Percentiles rank a stretch among this genome's conserved stretches.
Evolutionary conservation across 30 jellyfish, hydroid and myxozoan species (phyloP).

Genomic region (Catostylus mosaicus): DNA sequence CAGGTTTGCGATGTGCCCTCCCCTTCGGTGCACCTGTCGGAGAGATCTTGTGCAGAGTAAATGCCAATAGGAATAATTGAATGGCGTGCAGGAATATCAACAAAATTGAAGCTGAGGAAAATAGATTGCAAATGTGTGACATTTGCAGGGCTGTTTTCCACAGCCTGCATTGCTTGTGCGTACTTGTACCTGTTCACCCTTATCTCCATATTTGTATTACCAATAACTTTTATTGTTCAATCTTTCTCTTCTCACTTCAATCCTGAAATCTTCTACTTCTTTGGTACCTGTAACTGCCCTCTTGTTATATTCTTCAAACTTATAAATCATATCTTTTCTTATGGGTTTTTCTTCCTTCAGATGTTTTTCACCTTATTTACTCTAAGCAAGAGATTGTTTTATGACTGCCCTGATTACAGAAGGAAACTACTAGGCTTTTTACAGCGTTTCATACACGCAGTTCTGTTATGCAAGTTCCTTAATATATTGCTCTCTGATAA

Average conservation of each 20-base stretch:
- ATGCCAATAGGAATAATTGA: constrained; percentile 7
- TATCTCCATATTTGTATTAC: too few species aligned
- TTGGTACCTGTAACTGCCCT: neutral
- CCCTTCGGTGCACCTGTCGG: constrained; percentile 17
- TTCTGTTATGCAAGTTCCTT: neutral
- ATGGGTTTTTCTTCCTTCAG: neutral
- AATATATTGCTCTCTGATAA: neutral
- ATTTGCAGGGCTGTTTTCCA: too few species aligned
- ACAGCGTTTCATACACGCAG: constrained; percentile 1
- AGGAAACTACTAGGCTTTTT: neutral
- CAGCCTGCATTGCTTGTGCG: too few species aligned
- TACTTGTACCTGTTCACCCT: too few species aligned
- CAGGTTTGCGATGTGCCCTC: constrained; percentile 5
- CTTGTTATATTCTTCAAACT: neutral
- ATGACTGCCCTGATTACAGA: neutral
- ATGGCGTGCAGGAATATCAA: constrained; percentile 10
- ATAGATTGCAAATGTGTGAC: constrained; percentile 1
- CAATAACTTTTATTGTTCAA: too few species aligned
- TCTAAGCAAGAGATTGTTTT: neutral
- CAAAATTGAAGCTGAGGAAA: neutral
- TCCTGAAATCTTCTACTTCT: neutral
- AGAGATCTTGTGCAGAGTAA: constrained; percentile 3
- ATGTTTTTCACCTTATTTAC: neutral
- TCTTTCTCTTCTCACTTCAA: too few species aligned
- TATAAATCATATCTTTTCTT: neutral